Evolutionary conservation across 2,797 vertebrate genomes (phyloP), one percentile per base, ranked within the genome.

Genomic region (Lithobates sylvaticus): DNA sequence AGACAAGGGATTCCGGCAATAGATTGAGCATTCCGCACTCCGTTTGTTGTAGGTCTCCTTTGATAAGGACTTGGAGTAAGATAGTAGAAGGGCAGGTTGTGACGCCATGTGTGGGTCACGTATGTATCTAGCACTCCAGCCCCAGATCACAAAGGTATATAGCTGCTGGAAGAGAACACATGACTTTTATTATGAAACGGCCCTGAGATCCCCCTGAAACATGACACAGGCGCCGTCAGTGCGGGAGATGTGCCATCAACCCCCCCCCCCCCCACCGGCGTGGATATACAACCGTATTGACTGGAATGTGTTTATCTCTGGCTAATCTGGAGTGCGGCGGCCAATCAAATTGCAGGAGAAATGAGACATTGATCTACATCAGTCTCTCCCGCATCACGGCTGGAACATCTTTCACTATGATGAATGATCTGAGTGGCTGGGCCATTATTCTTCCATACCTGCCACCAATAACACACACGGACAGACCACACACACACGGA

Each of bases 331-430:
- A 84, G 69, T 44, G 50, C 69, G 67, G 10, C 32, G 26, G 58
- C 36, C 72, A 78, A 84, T 78, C 76, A 78, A 34, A 78, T 50
- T 21, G 21, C 65, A 21, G 8, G 47, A 78, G 77, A 83, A 83
- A 72, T 44, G 42, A 85, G 84, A 65, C 72, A 79, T 79, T 85
- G 68, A 79, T 85, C 72, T 58, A n/a, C 83, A 79, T 79, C 26
- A 79, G 42, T 78, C 68, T 78, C 47, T 61, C 32, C 42, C 32
- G 18, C 36, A 65, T 65, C 61, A 47, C 44, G 34, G 36, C 26
- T 67, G 54, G 36, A 50, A 76, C 36, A 47, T 75, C 67, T 12
- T 26, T 71, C 26, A 58, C 47, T 26, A 61, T 72, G 79, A 81
- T 81, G n/a, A 13, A 81, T 73, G 69, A 73, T 73, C 78, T n/a